These are phyloP conservation scores for Orthonychiurus folsomi DNA, from an alignment of 2,888 invertebrate species.

Conservation along the genomic window DNA sequence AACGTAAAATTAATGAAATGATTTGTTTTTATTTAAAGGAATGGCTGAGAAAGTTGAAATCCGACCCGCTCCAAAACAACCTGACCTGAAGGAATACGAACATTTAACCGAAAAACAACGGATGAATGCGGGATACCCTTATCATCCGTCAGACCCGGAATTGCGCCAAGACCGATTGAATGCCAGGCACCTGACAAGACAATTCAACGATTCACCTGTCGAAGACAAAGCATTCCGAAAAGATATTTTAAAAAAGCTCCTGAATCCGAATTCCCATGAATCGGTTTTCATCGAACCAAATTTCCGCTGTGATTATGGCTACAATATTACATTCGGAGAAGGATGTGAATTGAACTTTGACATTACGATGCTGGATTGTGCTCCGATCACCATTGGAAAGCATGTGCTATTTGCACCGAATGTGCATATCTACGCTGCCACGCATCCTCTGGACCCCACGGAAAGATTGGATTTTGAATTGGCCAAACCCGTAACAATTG, in stretches of 20 bases:
- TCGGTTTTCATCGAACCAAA: slow-evolving; percentile 12
- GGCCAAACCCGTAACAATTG: slow-evolving; percentile 27
- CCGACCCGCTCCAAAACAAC: slow-evolving; percentile 12
- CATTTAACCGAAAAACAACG: slow-evolving; percentile 34
- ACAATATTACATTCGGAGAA: slow-evolving; percentile 28
- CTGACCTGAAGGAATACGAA: slow-evolving; percentile 25
- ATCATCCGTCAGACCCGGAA: slow-evolving; percentile 3
- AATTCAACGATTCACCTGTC: slow-evolving; percentile 1
- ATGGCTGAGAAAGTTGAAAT: too few relatives aligned
- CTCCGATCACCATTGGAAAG: slow-evolving; percentile 16
- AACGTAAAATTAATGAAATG: background rate
- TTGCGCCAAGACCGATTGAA: background rate
- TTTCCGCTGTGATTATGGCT: slow-evolving; percentile 26
- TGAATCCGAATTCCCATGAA: slow-evolving; percentile 15
- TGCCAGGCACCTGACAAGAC: background rate
- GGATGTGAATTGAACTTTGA: slow-evolving; percentile 29
- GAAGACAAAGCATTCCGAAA: slow-evolving; percentile 6
- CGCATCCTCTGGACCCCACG: slow-evolving; percentile 29
- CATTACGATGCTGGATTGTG: slow-evolving; percentile 21
- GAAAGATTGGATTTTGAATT: slow-evolving; percentile 25
- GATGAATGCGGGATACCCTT: slow-evolving; percentile 25
- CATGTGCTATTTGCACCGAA: slow-evolving; percentile 29
- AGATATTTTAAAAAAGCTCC: slow-evolving; percentile 8
- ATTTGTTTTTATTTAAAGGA: background rate
- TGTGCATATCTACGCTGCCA: slow-evolving; percentile 36